Base-by-base conservation (phyloP, 2,113 vertebrate genomes). In the Anas platyrhynchos region DNA sequence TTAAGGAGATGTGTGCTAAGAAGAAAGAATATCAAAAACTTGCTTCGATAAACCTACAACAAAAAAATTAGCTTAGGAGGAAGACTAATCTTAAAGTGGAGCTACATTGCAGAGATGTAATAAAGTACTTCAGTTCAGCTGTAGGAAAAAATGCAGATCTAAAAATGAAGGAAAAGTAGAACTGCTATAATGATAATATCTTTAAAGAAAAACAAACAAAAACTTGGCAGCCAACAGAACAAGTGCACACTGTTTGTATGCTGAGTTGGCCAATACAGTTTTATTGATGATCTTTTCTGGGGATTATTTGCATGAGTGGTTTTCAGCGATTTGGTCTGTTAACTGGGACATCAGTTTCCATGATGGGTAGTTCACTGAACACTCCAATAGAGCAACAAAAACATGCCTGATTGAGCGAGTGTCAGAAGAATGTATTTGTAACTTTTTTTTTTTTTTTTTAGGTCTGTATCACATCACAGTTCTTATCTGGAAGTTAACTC, bases 171-270 rank as follows among this genome's bases (percentile, higher is more conserved):
- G 48, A 81, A 88, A 63, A 16, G 2, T 15, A 10, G 7, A 22
- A 63, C 48, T 72, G 38, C 31, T 85, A 17, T 3, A 29, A 20
- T 61, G 25, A 29, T 54, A 7, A 2, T 59, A 71, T 25, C 20
- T 71, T 67, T 41, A 63, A 89, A 82, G 46, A 32, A 6, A 22
- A 2, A 9, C 46, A 46, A 46, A 46, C 46, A 48, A 48, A 48
- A 48, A 21, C 46, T 77, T 91, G 52, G 8, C 36, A 85, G 4
- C 5, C 17, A 38, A 6, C 12, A 62, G 9, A 66, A 66, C 18
- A 78, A 56, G 21, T 63, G 3, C 15, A 22, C 1, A 0, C 41
- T 22, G 7, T 62, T 71, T 32, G 4, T 15, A 4, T 16, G 32
- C 0, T 3, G 17, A 69, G 5, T 71, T 58, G 34, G 11, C 44